phyloP scores from a whole-genome alignment of 2,113 vertebrate species.

The Sylvietta virens region DNA sequence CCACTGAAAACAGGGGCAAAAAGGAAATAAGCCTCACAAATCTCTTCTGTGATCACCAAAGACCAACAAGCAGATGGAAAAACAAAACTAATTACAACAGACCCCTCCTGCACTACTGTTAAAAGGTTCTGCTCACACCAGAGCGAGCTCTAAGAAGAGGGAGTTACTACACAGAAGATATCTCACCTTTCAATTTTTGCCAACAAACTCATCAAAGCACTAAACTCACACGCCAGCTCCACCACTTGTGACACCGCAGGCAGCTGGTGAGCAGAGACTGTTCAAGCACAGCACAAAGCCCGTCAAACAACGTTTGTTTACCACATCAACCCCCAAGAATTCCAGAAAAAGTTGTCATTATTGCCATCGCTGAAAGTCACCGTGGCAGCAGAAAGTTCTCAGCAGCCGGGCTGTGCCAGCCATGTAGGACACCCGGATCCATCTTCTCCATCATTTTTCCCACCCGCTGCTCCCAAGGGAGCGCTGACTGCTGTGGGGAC shows the following conservation, averaged over 20 bases:
- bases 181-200: background rate
- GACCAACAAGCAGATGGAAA: background rate
- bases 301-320: background rate
- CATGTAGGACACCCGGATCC: background rate
- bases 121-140: background rate
- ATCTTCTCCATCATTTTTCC: background rate
- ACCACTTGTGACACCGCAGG: background rate
- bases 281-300: background rate
- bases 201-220: background rate
- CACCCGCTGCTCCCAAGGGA: background rate
- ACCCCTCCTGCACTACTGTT: background rate
- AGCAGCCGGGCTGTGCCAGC: background rate
- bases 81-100: background rate
- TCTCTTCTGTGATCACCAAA: background rate
- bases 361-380: background rate
- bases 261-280: background rate
- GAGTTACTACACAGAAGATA: background rate
- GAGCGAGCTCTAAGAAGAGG: background rate
- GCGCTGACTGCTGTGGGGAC: accelerated
- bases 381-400: background rate
- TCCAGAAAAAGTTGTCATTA: constrained; percentile 9
- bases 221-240: background rate
- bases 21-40: background rate
- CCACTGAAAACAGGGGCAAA: accelerated
- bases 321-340: background rate